Percentiles rank a stretch among this genome's conserved stretches.
phyloP scores from a whole-genome alignment of 2,888 invertebrate genomes.

The Pandemis corylana region DNA sequence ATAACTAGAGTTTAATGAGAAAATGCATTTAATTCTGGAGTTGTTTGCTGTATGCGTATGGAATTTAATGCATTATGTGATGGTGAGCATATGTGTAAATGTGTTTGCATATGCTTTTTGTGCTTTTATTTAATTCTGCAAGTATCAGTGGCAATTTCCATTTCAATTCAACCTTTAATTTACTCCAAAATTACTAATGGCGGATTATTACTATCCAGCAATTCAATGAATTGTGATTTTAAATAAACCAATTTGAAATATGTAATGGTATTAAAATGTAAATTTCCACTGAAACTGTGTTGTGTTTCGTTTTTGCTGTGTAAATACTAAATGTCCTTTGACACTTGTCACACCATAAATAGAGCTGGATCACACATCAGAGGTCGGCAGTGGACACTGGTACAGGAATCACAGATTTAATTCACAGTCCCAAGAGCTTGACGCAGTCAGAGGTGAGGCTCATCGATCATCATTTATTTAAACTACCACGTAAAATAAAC shows the following conservation, averaged over 20 bases:
- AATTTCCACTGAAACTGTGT: constrained; percentile 61
- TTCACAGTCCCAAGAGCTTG: constrained; percentile 86
- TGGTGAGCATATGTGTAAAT: constrained; percentile 42
- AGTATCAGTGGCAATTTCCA: constrained; percentile 48
- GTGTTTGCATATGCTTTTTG: constrained; percentile 45
- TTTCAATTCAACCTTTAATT: background rate
- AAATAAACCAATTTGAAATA: background rate
- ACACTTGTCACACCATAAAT: constrained; percentile 79
- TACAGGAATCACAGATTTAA: constrained; percentile 88
- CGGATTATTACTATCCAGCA: background rate
- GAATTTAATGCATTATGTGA: constrained; percentile 36
- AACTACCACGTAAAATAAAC: constrained; percentile 30
- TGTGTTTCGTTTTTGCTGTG: constrained; percentile 80
- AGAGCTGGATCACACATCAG: constrained; percentile 84
- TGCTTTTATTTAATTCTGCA: constrained; percentile 51
- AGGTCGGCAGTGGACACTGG: constrained; percentile 86
- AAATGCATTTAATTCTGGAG: constrained; percentile 6
- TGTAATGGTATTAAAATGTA: constrained; percentile 41
- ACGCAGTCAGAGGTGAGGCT: constrained; percentile 80
- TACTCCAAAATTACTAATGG: background rate
- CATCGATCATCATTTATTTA: constrained; percentile 44
- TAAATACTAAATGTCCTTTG: constrained; percentile 79
- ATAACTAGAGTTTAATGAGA: background rate
- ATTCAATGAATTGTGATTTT: background rate
- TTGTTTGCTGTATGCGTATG: constrained; percentile 19